A percentile compares a stretch with the other conserved stretches of the same genome.
These are phyloP conservation scores for Eurytoma californica DNA, from an alignment of 2,888 invertebrate species.

Conservation along the genomic window DNA sequence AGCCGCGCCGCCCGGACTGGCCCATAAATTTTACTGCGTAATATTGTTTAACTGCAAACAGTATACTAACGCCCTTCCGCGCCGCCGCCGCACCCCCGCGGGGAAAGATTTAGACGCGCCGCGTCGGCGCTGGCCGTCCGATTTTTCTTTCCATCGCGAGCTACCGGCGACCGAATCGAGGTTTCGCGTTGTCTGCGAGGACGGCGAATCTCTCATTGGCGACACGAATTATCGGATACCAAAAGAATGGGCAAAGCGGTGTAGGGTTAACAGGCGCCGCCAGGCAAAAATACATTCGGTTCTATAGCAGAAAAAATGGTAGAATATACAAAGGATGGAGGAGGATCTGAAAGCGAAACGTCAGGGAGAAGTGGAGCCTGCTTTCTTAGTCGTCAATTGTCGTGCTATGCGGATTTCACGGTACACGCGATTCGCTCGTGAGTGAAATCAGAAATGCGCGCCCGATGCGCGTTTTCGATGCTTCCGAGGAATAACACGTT, in stretches of 20 bases:
- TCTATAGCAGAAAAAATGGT: too few species aligned
- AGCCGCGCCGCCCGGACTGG: slow-evolving; percentile 46
- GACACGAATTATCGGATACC: too few species aligned
- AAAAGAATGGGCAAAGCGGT: too few species aligned
- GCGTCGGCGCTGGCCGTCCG: neutral
- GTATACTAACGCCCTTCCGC: slow-evolving; percentile 65
- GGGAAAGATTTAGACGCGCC: slow-evolving; percentile 51
- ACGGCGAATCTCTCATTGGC: neutral
- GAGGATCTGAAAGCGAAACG: slow-evolving; percentile 19
- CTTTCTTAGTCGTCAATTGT: neutral
- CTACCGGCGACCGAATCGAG: neutral
- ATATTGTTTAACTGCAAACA: slow-evolving; percentile 74
- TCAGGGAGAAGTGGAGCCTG: slow-evolving; percentile 51
- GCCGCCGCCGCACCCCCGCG: neutral
- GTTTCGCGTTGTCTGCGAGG: neutral
- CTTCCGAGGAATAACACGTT: too few species aligned
- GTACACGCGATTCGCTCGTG: neutral
- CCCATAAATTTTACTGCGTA: slow-evolving; percentile 73
- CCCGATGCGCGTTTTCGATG: too few species aligned
- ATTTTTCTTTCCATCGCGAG: slow-evolving; percentile 4
- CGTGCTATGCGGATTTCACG: neutral
- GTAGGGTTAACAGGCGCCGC: too few species aligned
- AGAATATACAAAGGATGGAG: too few species aligned
- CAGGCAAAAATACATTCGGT: too few species aligned
- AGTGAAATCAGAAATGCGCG: neutral